Evolutionary conservation across 23 tunicate genomes (phyloP).

Genomic region (Oikopleura vanhoeffeni): DNA sequence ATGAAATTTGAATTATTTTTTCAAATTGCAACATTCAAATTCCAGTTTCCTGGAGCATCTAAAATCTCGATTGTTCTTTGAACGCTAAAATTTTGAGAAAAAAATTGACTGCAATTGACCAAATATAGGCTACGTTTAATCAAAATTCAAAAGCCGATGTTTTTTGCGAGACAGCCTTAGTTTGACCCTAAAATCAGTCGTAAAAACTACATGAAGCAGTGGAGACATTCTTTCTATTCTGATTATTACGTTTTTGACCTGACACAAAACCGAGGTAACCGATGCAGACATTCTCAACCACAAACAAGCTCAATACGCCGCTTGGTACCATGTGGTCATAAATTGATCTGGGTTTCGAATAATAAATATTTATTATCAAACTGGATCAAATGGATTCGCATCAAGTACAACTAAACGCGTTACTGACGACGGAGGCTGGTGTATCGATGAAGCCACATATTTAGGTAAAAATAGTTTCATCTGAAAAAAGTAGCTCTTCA

Average conservation of each 20-base stretch:
- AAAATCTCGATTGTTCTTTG: too few relatives aligned
- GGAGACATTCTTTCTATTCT: not conserved
- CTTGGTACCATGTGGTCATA: not conserved
- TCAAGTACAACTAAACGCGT: not conserved
- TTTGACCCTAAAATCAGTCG: not conserved
- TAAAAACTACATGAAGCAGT: not conserved
- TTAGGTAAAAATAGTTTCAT: too few relatives aligned
- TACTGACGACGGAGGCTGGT: constrained; percentile 12
- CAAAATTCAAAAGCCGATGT: too few relatives aligned
- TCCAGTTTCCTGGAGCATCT: too few relatives aligned
- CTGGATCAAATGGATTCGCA: not conserved
- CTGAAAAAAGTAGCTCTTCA: too few relatives aligned
- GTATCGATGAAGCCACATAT: not conserved
- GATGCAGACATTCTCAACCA: not conserved
- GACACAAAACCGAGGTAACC: not conserved
- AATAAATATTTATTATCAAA: not conserved
- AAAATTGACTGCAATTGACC: too few relatives aligned
- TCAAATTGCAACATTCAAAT: too few relatives aligned
- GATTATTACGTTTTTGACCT: not conserved
- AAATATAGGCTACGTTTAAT: too few relatives aligned
- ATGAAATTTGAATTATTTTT: too few relatives aligned
- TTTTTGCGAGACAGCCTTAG: too few relatives aligned
- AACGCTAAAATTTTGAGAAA: too few relatives aligned
- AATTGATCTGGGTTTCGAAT: not conserved
- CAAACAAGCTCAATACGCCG: not conserved